Evolutionary conservation across 1,140 invertebrate genomes (phyloP), one percentile per base, ranked within the genome.

Genomic region (Limonius californicus): DNA sequence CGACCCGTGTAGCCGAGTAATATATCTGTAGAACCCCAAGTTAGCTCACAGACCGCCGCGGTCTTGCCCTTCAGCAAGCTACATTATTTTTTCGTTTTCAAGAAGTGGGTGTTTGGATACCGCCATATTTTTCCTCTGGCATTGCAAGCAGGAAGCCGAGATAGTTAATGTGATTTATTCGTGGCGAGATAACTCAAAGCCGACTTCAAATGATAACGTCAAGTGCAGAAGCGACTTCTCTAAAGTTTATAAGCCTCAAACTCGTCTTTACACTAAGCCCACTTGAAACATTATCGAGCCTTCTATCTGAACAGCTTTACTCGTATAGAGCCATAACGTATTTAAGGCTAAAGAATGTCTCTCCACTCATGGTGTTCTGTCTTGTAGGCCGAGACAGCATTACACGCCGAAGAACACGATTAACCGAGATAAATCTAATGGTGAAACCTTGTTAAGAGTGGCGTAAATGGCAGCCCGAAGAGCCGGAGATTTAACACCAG

Each of bases 351-450:
- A 72, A 68, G 69, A 70, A 70, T 72, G 70, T 72, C 68, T 55
- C 58, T 54, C 62, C 60, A 63, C 47, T 60, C 54, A 54, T 60
- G 64, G 63, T 67, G 65, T 68, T 66, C 69, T 71, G 68, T 72
- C 70, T 72, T 72, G 70, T 71, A 68, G 68, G 50, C 63, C 60
- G 35, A 65, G 69, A 72, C 69, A 72, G 71, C 65, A 65, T 62
- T 70, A 72, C 71, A 72, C 62, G 67, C 63, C 69, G 54, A 65
- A 62, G 67, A 69, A 72, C 72, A 73, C 67, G 72, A 73, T 72
- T 70, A 72, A 70, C 47, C 59, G 57, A 72, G 72, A 73, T 73
- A 73, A 73, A 73, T 73, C 72, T 73, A 73, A 73, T 73, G 72
- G 72, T 70, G 69, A 68, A 73, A 72, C 70, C 65, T 70, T 73